Evolutionary conservation across 2,797 vertebrate species (phyloP).

Genomic region (Cirrhinus mrigala): DNA sequence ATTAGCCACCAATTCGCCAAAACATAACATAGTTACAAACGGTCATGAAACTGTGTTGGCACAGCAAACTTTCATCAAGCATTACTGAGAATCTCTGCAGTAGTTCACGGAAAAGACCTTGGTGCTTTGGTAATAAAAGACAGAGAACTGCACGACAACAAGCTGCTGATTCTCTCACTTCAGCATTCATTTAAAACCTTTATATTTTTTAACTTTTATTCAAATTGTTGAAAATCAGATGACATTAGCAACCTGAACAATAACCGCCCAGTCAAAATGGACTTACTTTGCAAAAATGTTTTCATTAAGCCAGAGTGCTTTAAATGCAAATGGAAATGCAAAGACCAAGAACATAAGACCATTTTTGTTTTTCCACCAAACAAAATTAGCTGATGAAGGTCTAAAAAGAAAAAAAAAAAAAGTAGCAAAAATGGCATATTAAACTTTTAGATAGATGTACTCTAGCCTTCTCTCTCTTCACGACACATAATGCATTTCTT

Average conservation of each 20-base stretch:
- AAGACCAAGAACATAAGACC: slow-evolving; percentile 1
- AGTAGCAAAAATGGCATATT: neutral
- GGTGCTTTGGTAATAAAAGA: slow-evolving; percentile 22
- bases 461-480: neutral
- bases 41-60: neutral
- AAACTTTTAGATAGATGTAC: neutral
- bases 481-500: neutral
- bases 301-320: neutral
- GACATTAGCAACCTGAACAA: neutral
- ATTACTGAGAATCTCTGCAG: neutral
- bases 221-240: slow-evolving; percentile 1
- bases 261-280: neutral
- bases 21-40: neutral
- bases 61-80: neutral
- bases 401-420: neutral
- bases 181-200: neutral
- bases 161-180: neutral
- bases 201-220: neutral
- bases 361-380: neutral
- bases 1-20: neutral
- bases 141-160: neutral
- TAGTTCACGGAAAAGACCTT: slow-evolving; percentile 11
- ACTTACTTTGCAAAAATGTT: neutral
- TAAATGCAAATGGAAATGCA: neutral
- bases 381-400: neutral